Evolutionary conservation across 2,888 invertebrate species (phyloP), one percentile per base, ranked within the genome.

Genomic region (Drosophila nigritarsus): DNA sequence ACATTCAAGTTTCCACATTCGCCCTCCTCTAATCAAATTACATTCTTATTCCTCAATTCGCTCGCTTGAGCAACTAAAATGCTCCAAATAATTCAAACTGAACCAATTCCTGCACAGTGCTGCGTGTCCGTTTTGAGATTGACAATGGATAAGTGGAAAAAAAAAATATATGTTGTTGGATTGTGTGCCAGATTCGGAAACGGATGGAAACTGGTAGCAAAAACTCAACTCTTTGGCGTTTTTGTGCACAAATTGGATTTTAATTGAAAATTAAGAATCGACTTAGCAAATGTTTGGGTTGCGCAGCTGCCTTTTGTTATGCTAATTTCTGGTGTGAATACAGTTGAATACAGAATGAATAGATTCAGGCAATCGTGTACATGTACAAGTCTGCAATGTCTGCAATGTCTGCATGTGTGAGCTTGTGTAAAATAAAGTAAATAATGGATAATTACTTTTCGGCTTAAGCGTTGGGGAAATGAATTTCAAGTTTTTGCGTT

Each of bases 191-290:
- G 75, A 71, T 73, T 77, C 50, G 32, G 51, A 62, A 58, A 63
- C 40, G 50, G 53, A 20, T 42, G n/a, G n/a, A 13, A n/a, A 27
- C 8, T 38, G 13, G 38, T n/a, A 13, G 32, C 11, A 27, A 55
- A 49, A 49, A 55, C 15, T 29, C 49, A 32, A 50, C 56, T 68
- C 66, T 80, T 68, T 62, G 74, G 48, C 70, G 75, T 82, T 87
- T 82, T 80, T 85, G 78, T 79, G 73, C 68, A 80, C 82, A 90
- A 87, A 87, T 87, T 88, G 90, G 87, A 90, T 87, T 87, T 87
- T 89, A 87, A 87, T 87, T 87, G 90, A 83, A 87, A 87, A 90
- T 87, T 87, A 88, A 85, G 89, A 87, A 87, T 90, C 86, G 90
- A 87, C 87, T 87, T 87, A 87, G 90, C 77, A 83, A 83, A 90